Evolutionary conservation across 2,797 vertebrate genomes (phyloP), one percentile per base, ranked within the genome.

Genomic region (Sciurus carolinensis): DNA sequence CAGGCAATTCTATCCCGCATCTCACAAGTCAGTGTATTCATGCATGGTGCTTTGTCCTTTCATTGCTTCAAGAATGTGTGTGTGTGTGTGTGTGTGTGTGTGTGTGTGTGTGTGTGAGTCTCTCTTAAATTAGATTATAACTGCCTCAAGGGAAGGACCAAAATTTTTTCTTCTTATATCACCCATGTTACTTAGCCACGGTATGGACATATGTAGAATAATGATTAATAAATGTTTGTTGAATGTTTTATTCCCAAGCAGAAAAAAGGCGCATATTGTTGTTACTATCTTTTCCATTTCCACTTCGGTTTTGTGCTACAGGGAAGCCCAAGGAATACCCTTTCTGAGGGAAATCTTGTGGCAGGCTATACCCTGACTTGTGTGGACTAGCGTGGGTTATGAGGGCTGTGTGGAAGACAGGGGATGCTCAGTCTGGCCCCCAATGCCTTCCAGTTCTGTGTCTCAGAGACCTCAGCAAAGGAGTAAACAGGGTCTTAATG

Each of bases 401-500:
- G n/a, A 69, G 71, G 64, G 26, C 39, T 82, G 33, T 75, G n/a
- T 44, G 50, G n/a, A 91, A 36, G 59, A 95, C 44, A 90, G 33
- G 66, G 90, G 67, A 90, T 2, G 4, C 44, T 28, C 1, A 44
- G 30, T 26, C 75, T 92, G 28, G 73, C 50, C 59, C 88, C 39
- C 47, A 7, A 1, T 33, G 42, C 47, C 13, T 28, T 28, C 79
- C 84, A 30, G 8, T 20, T 95, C 66, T 94, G 33, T 52, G 64
- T 92, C 83, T 95, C 89, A 57, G 76, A 95, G 80, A 93, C 69
- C 64, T 97, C 73, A 42, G 85, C 59, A 96, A 88, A 79, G n/a
- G 66, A 92, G 66, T 97, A 97, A 97, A 98, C 90, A 97, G 85
- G n/a, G 82, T 96, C 87, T 92, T 97, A 97, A 97, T 97, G 97